Evolutionary conservation across 2,797 vertebrate genomes (phyloP).

Genomic region (Pangasius macronema): DNA sequence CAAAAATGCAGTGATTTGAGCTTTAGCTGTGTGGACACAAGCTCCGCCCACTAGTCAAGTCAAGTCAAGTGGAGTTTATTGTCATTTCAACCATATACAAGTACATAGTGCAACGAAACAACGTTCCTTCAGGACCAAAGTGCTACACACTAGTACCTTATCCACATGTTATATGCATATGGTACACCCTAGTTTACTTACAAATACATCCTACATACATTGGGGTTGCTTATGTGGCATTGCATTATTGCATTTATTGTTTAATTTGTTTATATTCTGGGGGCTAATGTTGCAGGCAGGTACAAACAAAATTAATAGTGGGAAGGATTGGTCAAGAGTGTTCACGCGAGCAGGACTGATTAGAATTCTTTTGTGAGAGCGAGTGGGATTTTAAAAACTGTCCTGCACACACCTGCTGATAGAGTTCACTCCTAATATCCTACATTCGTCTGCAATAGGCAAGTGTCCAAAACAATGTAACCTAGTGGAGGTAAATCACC

Average conservation of each 20-base stretch:
- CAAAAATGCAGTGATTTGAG: not conserved
- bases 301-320: not conserved
- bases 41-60: not conserved
- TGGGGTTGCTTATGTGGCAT: too few relatives aligned
- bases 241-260: not conserved
- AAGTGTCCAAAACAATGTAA: not conserved
- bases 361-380: too few relatives aligned
- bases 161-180: not conserved
- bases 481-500: not conserved
- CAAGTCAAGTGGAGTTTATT: too few relatives aligned
- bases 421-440: not conserved
- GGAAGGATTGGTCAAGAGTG: not conserved
- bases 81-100: too few relatives aligned
- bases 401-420: not conserved
- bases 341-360: not conserved
- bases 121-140: too few relatives aligned
- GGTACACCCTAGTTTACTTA: not conserved
- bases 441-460: not conserved
- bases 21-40: not conserved
- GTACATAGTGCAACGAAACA: too few relatives aligned
- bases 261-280: not conserved
- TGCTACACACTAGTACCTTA: not conserved
- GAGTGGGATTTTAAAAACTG: not conserved
- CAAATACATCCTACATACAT: too few relatives aligned
- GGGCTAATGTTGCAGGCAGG: not conserved